Base-by-base conservation (phyloP, 2,113 vertebrate genomes). In the Rhynchopsitta pachyrhyncha region DNA sequence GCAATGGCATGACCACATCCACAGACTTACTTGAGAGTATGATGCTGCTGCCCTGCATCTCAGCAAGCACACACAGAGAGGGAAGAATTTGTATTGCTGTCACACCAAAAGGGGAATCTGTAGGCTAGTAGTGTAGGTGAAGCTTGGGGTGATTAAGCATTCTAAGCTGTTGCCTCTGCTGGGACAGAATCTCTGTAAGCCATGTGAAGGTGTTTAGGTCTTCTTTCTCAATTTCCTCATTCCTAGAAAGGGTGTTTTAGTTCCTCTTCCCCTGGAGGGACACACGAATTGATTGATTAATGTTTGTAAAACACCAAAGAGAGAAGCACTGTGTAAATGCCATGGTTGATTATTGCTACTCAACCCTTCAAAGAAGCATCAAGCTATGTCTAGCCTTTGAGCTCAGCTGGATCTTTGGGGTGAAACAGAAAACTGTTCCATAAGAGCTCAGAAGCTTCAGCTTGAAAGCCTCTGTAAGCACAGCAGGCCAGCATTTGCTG, bases 1-100 rank as follows among this genome's bases (percentile, higher is more conserved):
- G 82, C 90, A 90, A 82, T 85, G 33, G 59, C 83, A 83, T 86
- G 90, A 93, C 64, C 92, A 90, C 50, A 64, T 94, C 73, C 71
- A 41, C 60, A 44, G 64, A 44, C 81, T 52, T 28, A 68, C 41
- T 37, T 92, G 80, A 92, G 82, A 92, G 60, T 52, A 23, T 24
- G 52, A 79, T 2, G 6, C 24, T 68, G 29, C 29, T 73, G 35
- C 44, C 41, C 11, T 3, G 1, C 17, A 17, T 78, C 60, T 70
- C 2, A 1, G 22, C 64, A 81, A 67, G 37, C 33, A 55, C 20
- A 31, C 13, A 47, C 8, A 42, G 19, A 53, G 29, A 35, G 64
- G 31, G 60, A 89, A 68, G 28, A 15, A 70, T 53, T 52, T 5
- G 4, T 67, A n/a, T 13, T 67, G 25, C 53, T 80, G 41, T 53